A percentile compares a stretch with the other conserved stretches of the same genome.
Conservation (phyloP, 2,888 invertebrate species). For the Camponotus fellah region DNA sequence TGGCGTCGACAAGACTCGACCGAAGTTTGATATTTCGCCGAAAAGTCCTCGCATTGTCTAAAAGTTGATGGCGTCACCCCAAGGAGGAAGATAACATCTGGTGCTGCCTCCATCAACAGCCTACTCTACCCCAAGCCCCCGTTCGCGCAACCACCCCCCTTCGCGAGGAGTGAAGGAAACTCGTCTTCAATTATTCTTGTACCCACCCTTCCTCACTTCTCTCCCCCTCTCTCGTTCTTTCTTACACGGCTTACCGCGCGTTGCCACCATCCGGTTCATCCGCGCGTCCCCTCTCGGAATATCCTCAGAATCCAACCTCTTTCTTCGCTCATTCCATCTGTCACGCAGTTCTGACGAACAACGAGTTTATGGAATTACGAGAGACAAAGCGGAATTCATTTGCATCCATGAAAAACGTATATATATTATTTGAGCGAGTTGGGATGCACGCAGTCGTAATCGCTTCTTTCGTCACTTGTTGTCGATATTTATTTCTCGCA, state of each 20-base stretch:
- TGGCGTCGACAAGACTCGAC: slow-evolving; percentile 75
- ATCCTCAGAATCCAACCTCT: slow-evolving; percentile 40
- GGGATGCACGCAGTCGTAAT: slow-evolving; percentile 1
- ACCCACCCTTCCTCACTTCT: slow-evolving; percentile 65
- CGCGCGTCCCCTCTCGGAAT: slow-evolving; percentile 53
- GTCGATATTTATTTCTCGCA: neutral
- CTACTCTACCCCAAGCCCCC: slow-evolving; percentile 71
- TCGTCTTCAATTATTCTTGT: slow-evolving; percentile 84
- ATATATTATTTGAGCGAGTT: neutral
- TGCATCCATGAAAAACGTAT: slow-evolving; percentile 80
- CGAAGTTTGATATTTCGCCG: slow-evolving; percentile 83
- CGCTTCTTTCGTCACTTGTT: neutral
- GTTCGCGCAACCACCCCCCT: slow-evolving; percentile 74
- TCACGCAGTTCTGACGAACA: slow-evolving; percentile 80
- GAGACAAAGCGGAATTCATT: slow-evolving; percentile 78
- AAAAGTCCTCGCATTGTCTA: slow-evolving; percentile 84
- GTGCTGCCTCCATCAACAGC: slow-evolving; percentile 83
- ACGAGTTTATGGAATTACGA: slow-evolving; percentile 82
- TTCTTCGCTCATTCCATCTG: slow-evolving; percentile 76
- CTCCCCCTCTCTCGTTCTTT: slow-evolving; percentile 63
- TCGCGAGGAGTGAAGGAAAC: slow-evolving; percentile 80
- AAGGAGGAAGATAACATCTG: slow-evolving; percentile 83
- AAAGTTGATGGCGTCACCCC: slow-evolving; percentile 83
- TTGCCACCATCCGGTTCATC: slow-evolving; percentile 78
- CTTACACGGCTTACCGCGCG: slow-evolving; percentile 76